Evolutionary conservation across 2,888 invertebrate species (phyloP).

Genomic region (Litoditis marina): DNA sequence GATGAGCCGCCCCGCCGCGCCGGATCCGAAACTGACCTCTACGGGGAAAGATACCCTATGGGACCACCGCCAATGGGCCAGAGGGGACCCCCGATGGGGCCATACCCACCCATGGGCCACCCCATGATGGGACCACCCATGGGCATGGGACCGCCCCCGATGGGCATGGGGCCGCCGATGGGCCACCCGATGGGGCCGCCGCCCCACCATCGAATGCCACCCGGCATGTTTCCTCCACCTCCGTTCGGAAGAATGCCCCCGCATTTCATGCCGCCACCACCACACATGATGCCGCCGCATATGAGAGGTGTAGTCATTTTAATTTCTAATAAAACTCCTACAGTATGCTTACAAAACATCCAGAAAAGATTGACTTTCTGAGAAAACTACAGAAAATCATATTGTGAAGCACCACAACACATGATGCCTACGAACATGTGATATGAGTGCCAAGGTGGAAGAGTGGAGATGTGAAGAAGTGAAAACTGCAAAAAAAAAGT

Average conservation of each 20-base stretch:
- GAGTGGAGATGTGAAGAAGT: too few species aligned
- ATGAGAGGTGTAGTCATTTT: too few species aligned
- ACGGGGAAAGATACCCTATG: conserved; percentile 13
- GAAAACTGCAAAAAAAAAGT: too few species aligned
- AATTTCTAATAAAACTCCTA: too few species aligned
- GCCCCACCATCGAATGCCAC: conserved; percentile 50
- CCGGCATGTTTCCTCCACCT: conserved; percentile 65
- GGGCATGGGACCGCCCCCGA: conserved; percentile 29
- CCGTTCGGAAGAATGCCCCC: conserved; percentile 37
- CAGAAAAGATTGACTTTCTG: too few species aligned
- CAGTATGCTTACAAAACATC: too few species aligned
- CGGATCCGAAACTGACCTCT: conserved; percentile 35
- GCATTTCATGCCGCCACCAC: conserved; percentile 27
- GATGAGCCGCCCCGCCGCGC: conserved; percentile 27
- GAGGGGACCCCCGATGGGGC: conserved; percentile 28
- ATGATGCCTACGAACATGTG: too few species aligned
- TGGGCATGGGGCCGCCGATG: conserved; percentile 20
- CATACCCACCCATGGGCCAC: conserved; percentile 23
- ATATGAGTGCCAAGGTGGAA: too few species aligned
- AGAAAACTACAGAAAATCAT: too few species aligned
- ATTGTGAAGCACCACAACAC: too few species aligned
- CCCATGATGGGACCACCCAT: conserved; percentile 29
- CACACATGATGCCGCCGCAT: conserved; percentile 19
- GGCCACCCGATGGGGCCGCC: conserved; percentile 20
- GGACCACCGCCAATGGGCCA: conserved; percentile 27